Base-by-base conservation (phyloP, 64 coral and sea anemone species). In the Stichodactyla helianthus region DNA sequence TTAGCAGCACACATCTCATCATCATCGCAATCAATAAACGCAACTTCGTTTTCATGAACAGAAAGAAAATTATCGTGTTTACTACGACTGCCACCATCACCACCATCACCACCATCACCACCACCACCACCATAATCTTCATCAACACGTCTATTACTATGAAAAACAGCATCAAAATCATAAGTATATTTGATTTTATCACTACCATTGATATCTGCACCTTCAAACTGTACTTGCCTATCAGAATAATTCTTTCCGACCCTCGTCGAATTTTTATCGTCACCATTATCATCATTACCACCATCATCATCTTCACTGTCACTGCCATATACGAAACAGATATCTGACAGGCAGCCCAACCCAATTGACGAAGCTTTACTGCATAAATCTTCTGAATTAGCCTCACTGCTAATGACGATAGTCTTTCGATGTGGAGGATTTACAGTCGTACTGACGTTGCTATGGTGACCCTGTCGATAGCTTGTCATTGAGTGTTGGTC, bases 141-240 rank as follows among this genome's bases (percentile, higher is more conserved):
- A 50, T 35, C 17, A 27, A 18, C 70, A 17, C 22, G 19, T 31
- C 13, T 25, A 51, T 44, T 86, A 6, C 50, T 31, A 53, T 51
- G 35, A 50, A 1, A 59, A 74, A 6, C 31, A 86, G 6, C 7
- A 86, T 50, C 61, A 67, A 26, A 20, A 13, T 68, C 63, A 86
- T 86, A 26, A 68, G 8, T 28, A 18, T 52, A 7, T 28, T 71
- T 26, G 13, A 1, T 27, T 15, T 63, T 16, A 88, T 64, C 25
- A 83, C 4, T 74, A 87, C 12, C 19, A 65, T 65, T n/a, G 16
- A 79, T 22, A 88, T 65, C 77, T 62, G 19, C 57, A 80, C 13
- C 35, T 80, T 14, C 1, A 16, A 19, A 12, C 35, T 10, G 1
- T 80, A 4, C 57, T 51, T 3, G 74, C 19, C 5, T 22, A 78